These are phyloP conservation scores for Upupa epops DNA, from an alignment of 2,113 vertebrate species.

Conservation along the genomic window DNA sequence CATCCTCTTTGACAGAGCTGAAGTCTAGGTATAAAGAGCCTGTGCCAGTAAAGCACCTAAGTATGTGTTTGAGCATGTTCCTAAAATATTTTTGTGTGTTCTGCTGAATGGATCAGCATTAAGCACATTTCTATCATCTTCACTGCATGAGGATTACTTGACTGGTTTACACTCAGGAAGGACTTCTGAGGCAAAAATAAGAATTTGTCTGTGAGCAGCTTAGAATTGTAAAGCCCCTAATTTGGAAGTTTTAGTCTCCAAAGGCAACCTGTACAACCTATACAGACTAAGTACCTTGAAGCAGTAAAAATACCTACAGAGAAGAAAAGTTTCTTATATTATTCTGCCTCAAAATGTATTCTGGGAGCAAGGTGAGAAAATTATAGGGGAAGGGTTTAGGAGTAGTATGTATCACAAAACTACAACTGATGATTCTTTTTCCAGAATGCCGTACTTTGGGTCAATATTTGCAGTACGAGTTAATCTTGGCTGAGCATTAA, in stretches of 20 bases:
- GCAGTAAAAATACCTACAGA: not conserved
- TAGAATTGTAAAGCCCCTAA: not conserved
- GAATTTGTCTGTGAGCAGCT: not conserved
- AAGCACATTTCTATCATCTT: not conserved
- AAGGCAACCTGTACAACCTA: not conserved
- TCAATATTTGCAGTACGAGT: conserved; percentile 36
- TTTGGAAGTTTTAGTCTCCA: not conserved
- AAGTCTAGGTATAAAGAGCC: not conserved
- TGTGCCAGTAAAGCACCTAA: not conserved
- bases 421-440: not conserved
- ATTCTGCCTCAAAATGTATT: not conserved
- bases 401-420: not conserved
- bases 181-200: not conserved
- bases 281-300: not conserved
- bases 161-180: not conserved
- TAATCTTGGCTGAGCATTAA: conserved; percentile 24
- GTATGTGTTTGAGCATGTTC: not conserved
- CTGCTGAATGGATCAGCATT: not conserved
- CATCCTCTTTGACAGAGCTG: not conserved
- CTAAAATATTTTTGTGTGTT: not conserved
- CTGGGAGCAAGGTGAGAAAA: not conserved
- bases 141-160: not conserved
- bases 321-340: not conserved
- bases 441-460: not conserved
- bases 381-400: not conserved